Base-by-base conservation (phyloP, 2,797 vertebrate species). In the Heterohyrax brucei region DNA sequence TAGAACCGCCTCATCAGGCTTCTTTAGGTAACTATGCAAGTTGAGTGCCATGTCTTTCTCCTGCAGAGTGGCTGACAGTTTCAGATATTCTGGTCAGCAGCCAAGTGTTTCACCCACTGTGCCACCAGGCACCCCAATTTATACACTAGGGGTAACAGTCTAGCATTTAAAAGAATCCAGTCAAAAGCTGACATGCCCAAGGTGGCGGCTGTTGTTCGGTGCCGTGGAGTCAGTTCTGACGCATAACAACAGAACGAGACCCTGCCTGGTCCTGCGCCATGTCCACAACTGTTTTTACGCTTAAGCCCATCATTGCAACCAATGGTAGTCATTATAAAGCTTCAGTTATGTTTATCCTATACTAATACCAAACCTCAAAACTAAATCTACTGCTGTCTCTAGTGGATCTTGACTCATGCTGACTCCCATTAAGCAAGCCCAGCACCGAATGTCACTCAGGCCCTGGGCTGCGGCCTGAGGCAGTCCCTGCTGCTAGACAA, bases 111-210 rank as follows among this genome's bases (percentile, higher is more conserved):
- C 59, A 61, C 13, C 53, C 53, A 56, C 53, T 56, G 59, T 5
- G 19, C 59, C 59, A 61, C 59, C 59, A 64, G 62, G 26, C 3
- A 3, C 26, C 62, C 10, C 22, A 33, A 94, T 85, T 86, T 50
- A 48, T 82, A 77, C 6, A 22, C 61, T 53, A 70, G 14, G n/a
- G 80, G 48, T 10, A 28, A 0, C 70, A 85, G 46, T 2, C 81
- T 70, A 78, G 93, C 73, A 75, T 62, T 28, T 81, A 77, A 87
- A 93, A 87, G 78, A 53, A 59, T 81, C 16, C 44, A 61, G 82
- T 18, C 19, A 80, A 89, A 92, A 46, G 30, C 0, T 8, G 39
- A 33, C 13, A n/a, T 22, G 66, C 44, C 14, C 61, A 26, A 83
- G 1, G 4, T 39, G 39, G 39, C 39, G 39, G 39, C 39, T 39